A percentile compares a stretch with the other conserved stretches of the same genome.
phyloP scores from a whole-genome alignment of 2,888 invertebrate genomes.

The Fissipunctia ypsillon region DNA sequence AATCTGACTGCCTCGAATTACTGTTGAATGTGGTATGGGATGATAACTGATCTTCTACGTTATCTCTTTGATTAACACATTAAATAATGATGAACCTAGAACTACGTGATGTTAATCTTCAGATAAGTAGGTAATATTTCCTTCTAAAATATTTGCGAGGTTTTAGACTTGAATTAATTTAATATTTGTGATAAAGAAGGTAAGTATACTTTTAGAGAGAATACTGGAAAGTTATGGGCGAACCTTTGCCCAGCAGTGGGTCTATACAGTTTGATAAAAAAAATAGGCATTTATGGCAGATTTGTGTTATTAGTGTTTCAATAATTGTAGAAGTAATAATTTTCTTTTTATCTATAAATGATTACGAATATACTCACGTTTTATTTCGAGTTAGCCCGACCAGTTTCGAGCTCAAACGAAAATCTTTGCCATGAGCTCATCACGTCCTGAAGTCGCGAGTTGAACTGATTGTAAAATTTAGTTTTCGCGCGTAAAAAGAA shows the following conservation, averaged over 20 bases:
- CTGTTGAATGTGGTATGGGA: neutral
- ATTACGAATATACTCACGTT: neutral
- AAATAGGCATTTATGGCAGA: no score
- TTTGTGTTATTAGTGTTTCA: neutral
- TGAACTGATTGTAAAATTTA: constrained; percentile 17
- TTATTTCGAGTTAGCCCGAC: neutral
- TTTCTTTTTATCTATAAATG: neutral
- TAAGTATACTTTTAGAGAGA: neutral
- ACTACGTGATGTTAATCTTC: constrained; percentile 12
- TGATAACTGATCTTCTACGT: constrained; percentile 3
- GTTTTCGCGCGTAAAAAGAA: no score
- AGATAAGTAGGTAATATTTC: constrained; percentile 12
- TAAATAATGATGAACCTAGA: constrained; percentile 25
- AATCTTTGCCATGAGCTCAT: neutral
- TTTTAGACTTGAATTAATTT: neutral
- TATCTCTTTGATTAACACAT: constrained; percentile 39
- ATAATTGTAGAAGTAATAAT: neutral
- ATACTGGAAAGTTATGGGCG: neutral
- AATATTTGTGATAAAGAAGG: neutral
- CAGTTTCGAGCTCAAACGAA: neutral
- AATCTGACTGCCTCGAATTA: neutral
- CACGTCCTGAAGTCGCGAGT: constrained; percentile 1
- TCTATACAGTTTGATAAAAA: neutral
- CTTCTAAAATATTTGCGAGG: neutral
- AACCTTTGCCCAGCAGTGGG: neutral